Percentiles rank a stretch among this genome's conserved stretches.
Conservation (phyloP, 2,888 invertebrate genomes). For the Megamerina dolium region DNA sequence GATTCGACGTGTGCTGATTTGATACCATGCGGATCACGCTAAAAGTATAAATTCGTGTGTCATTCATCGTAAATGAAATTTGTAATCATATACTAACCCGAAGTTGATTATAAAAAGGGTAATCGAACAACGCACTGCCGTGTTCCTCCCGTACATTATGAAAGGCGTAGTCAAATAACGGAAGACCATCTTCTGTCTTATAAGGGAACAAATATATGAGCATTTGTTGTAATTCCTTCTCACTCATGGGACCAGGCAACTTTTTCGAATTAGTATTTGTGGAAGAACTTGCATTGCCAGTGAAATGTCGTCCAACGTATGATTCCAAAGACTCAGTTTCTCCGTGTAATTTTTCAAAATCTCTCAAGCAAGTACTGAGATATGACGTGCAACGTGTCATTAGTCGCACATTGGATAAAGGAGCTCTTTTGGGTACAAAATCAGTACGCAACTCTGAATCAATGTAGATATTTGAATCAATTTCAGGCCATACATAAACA, state of each 20-base stretch:
- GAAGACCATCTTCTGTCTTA: too few relatives aligned
- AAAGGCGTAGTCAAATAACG: too few relatives aligned
- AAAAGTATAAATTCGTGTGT: conserved; percentile 26
- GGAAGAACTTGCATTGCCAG: conserved; percentile 46
- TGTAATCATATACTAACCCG: too few relatives aligned
- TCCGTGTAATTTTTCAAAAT: conserved; percentile 62
- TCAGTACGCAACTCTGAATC: conserved; percentile 85
- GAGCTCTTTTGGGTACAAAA: conserved; percentile 74
- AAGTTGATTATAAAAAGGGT: too few relatives aligned
- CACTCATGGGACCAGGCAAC: conserved; percentile 71
- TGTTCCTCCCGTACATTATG: too few relatives aligned
- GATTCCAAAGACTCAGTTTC: conserved; percentile 30
- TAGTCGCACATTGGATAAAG: conserved; percentile 59
- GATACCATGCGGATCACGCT: conserved; percentile 54
- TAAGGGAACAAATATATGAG: conserved; percentile 84
- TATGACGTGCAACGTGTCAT: conserved; percentile 67
- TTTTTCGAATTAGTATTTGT: conserved; percentile 40
- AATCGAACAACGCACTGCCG: too few relatives aligned
- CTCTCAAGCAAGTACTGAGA: conserved; percentile 67
- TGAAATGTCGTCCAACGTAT: conserved; percentile 41
- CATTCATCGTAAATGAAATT: too few relatives aligned
- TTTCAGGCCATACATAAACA: conserved; percentile 79
- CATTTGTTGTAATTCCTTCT: conserved; percentile 68
- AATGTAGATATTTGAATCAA: conserved; percentile 78
- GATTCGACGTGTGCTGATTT: conserved; percentile 75